Percentiles rank a stretch among this genome's conserved stretches.
These are phyloP conservation scores for Hydrochoerus hydrochaeris DNA, from an alignment of 2,113 vertebrate genomes.

Conservation along the genomic window DNA sequence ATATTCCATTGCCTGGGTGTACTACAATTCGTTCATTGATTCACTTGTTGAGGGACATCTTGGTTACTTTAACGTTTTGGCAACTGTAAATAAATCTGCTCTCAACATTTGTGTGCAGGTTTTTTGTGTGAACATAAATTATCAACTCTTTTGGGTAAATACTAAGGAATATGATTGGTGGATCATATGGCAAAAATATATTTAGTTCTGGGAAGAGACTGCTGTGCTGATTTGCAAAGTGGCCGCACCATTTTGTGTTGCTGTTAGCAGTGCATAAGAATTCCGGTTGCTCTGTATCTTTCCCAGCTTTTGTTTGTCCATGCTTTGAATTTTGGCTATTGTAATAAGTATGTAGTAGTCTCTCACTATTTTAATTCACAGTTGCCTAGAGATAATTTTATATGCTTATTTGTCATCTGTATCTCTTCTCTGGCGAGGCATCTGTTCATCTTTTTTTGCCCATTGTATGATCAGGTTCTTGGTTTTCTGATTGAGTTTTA, in stretches of 20 bases:
- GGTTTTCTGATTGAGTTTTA: not conserved
- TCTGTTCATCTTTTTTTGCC: not conserved
- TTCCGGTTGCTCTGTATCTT: not conserved
- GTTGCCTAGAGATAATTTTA: not conserved
- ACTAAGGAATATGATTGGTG: not conserved
- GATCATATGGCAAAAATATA: not conserved
- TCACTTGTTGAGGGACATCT: not conserved
- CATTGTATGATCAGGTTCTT: not conserved
- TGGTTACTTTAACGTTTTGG: not conserved
- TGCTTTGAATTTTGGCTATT: not conserved
- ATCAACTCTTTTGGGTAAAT: not conserved
- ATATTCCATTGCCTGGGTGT: not conserved
- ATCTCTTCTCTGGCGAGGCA: not conserved
- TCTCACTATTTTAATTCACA: not conserved
- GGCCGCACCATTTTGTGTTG: not conserved
- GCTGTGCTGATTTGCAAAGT: not conserved
- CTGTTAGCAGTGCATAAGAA: not conserved
- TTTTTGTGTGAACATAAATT: not conserved
- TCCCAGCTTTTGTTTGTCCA: not conserved
- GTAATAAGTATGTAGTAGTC: not conserved
- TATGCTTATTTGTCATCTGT: not conserved
- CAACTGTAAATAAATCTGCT: not conserved
- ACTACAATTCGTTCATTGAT: not conserved
- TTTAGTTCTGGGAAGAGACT: not conserved
- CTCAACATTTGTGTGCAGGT: not conserved